Base-by-base conservation (phyloP, 2,113 vertebrate species). In the Sylvietta virens region DNA sequence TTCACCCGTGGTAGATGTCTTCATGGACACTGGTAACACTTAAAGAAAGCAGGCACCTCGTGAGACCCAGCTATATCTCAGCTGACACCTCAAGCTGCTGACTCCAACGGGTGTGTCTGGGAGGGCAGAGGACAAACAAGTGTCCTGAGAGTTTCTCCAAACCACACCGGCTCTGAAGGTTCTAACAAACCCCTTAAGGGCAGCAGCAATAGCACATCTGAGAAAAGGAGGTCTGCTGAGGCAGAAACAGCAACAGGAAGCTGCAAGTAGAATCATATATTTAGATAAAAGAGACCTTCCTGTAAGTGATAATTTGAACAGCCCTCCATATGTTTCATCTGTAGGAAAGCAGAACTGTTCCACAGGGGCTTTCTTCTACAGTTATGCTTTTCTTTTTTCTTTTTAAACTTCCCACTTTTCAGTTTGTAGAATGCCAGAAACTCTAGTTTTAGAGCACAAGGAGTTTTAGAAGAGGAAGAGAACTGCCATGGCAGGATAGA, bases 341-440 rank as follows among this genome's bases (percentile, higher is more conserved):
- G 56, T 17, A 88, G 64, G 16, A 96, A 94, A 93, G 87, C 54
- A 81, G 74, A 95, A 94, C 71, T 80, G 30, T 45, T 81, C 37
- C 66, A 66, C 0, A 53, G 92, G 62, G 40, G 10, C 9, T 85
- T 94, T 94, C 66, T 69, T 71, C 44, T 79, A 26, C 3, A 18
- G 40, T 60, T 87, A 93, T 90, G 11, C 19, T 73, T 80, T 91
- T 71, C 6, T 74, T 61, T 78, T 40, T 57, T 50, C 37, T 70
- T 57, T 81, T 79, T 54, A 48, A 87, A 39, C 15, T 91, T 77
- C 58, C 33, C 33, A 9, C 20, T 53, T 81, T 90, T 93, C 21
- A 47, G 24, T 47, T 35, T 65, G 57, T 56, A 93, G 42, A 79
- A 86, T 53, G 64, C 22, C 72, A 88, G 48, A 86, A 95, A 66